These are phyloP conservation scores for Melipona quadrifasciata DNA, from an alignment of 1,140 invertebrate species.

Conservation along the genomic window DNA sequence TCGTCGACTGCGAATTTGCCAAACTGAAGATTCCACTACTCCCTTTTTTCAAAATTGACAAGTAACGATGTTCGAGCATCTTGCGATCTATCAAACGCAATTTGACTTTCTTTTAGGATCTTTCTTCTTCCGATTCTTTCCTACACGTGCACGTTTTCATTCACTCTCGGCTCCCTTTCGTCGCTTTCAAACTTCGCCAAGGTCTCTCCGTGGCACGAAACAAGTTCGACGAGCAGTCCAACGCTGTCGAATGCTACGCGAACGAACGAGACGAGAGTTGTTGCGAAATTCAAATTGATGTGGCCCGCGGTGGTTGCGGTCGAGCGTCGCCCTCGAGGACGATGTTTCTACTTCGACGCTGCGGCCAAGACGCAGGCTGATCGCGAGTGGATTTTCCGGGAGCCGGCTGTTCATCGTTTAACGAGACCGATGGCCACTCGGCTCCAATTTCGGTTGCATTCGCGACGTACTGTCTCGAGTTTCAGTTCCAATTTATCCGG, in stretches of 20 bases:
- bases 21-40: no score
- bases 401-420: neutral
- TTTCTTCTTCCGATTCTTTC: no score
- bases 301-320: neutral
- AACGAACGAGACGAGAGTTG: neutral
- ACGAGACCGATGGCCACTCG: neutral
- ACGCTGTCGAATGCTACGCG: neutral
- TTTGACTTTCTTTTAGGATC: no score
- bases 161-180: no score
- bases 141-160: no score
- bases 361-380: neutral
- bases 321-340: neutral
- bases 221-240: neutral
- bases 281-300: conserved; percentile 29
- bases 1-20: neutral
- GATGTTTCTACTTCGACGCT: conserved; percentile 15
- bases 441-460: neutral
- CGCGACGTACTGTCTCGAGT: neutral
- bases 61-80: no score
- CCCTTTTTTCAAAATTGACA: no score
- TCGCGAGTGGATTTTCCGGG: neutral
- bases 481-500: neutral
- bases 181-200: neutral
- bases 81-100: no score
- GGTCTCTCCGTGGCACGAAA: neutral